Conservation (phyloP, 2,888 invertebrate genomes). For the Drosophila siamana region DNA sequence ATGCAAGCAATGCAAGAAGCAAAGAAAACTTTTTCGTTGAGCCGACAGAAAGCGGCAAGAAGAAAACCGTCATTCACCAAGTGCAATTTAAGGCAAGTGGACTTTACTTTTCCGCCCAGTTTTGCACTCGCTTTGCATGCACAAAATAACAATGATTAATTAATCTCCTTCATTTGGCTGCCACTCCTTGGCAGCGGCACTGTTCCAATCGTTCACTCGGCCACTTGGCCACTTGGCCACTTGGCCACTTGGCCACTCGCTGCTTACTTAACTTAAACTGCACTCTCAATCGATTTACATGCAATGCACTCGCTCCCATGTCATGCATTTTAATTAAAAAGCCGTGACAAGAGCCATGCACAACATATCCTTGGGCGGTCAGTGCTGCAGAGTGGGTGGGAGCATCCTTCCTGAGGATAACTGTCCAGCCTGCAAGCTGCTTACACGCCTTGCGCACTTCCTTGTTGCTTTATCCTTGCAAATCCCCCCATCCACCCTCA, state of each 20-base stretch:
- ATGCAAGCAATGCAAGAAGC: conserved; percentile 13
- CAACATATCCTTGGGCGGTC: conserved; percentile 4
- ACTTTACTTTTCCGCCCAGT: conserved; percentile 1
- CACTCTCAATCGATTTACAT: conserved; percentile 73
- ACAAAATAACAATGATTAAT: conserved; percentile 65
- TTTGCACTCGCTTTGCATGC: conserved; percentile 5
- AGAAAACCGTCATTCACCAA: conserved; percentile 23
- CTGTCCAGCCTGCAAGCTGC: conserved; percentile 20
- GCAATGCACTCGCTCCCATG: conserved; percentile 47
- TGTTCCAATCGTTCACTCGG: no score
- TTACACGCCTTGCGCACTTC: conserved; percentile 10
- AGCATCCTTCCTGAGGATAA: conserved; percentile 12
- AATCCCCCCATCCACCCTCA: not conserved
- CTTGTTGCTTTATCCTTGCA: not conserved
- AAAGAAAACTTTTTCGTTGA: conserved; percentile 15
- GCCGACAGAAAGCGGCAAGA: conserved; percentile 10
- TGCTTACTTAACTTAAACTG: conserved; percentile 60
- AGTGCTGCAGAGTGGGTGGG: not conserved
- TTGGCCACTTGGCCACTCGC: not conserved
- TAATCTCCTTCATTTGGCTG: conserved; percentile 54
- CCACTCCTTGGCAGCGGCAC: conserved; percentile 1
- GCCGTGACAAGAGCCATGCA: conserved; percentile 33
- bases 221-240: not conserved
- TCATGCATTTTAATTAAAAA: conserved; percentile 77
- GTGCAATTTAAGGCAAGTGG: conserved; percentile 29